Evolutionary conservation across 2,797 vertebrate species (phyloP), one percentile per base, ranked within the genome.

Genomic region (Botia almorhae): DNA sequence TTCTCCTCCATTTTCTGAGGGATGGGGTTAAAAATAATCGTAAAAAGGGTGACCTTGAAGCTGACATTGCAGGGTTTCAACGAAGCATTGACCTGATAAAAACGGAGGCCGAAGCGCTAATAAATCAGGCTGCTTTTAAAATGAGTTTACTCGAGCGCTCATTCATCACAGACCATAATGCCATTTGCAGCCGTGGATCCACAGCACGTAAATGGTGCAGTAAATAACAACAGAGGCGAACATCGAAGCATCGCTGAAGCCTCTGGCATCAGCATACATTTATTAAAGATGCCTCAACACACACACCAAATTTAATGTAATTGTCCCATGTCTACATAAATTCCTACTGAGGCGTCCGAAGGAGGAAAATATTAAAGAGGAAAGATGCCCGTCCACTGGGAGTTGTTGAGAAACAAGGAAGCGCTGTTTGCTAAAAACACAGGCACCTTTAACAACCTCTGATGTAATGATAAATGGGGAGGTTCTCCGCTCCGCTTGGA

Each of bases 51-150:
- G 97, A 99, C 97, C 98, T 99, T 99, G 96, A 93, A 92, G 93
- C 95, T 96, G 97, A 99, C 98, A 97, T 98, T 99, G 97, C 96
- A 94, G 84, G 95, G 95, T 96, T 98, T 97, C 95, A 97, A 95
- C 96, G 96, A 96, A 95, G 96, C 96, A 95, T 91, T 98, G 96
- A 99, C 96, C 98, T 98, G 96, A 97, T 98, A 96, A 96, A 98
- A 99, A 98, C 97, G 94, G 97, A 96, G 96, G 96, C 96, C 94
- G 89, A 92, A 84, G 86, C 73, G 90, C 95, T 97, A 97, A 99
- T 99, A 99, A 99, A 99, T 99, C 98, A 98, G 96, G 94, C 95
- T 96, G 96, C 95, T 97, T 98, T 98, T 98, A 98, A 99, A 99
- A 99, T 98, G 98, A 99, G 97, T 98, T 94, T 98, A 97, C 96